These are phyloP conservation scores for Agrotis segetum DNA, from an alignment of 2,888 invertebrate genomes.

Conservation along the genomic window DNA sequence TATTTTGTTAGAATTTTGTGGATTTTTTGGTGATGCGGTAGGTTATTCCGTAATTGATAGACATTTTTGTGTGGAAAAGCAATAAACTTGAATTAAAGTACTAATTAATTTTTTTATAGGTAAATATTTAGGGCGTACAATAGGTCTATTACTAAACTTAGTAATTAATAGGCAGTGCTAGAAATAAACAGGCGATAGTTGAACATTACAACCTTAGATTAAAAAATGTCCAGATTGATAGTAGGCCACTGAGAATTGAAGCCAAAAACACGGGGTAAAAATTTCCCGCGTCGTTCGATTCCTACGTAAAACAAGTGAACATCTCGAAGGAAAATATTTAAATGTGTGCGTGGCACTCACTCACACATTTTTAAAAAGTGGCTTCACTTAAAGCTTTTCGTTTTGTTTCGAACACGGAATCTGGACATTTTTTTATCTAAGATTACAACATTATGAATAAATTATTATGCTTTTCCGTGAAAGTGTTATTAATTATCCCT, in stretches of 20 bases:
- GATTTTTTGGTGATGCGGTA: conserved; percentile 8
- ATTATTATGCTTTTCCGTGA: conserved; percentile 36
- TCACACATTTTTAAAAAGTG: no score
- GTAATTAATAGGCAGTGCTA: conserved; percentile 1
- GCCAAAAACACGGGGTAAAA: no score
- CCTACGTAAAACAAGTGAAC: no score
- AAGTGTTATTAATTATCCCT: conserved; percentile 45
- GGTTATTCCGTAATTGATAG: conserved; percentile 30
- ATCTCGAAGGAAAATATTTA: no score
- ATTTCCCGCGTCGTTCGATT: no score
- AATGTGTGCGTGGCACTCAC: no score
- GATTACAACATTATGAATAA: no score
- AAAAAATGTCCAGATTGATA: no score
- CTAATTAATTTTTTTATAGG: not conserved
- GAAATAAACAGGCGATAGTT: conserved; percentile 29
- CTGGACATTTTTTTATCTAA: no score
- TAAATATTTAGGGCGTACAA: not conserved
- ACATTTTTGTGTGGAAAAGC: conserved; percentile 24
- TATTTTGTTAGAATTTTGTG: conserved; percentile 24
- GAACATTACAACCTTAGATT: conserved; percentile 36
- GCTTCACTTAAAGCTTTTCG: no score
- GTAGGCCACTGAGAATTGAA: no score
- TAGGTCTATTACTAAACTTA: conserved; percentile 10
- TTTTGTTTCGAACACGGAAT: no score
- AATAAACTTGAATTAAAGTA: not conserved